Base-by-base conservation (phyloP, 2,888 invertebrate genomes). In the Scaptomyza flava region DNA sequence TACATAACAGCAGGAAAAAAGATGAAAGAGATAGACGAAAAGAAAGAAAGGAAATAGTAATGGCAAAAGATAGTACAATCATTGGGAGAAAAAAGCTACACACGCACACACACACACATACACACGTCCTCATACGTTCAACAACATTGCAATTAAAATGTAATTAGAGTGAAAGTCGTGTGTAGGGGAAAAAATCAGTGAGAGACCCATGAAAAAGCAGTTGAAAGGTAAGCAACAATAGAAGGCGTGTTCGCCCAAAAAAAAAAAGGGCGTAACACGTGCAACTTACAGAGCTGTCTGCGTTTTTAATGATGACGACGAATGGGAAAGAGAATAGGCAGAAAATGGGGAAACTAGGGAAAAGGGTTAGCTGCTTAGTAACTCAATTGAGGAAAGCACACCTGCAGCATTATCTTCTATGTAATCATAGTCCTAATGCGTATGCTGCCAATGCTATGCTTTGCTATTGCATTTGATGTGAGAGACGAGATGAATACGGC, bases 121-220 rank as follows among this genome's bases (percentile, higher is more conserved):
- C 61, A 70, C 14, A 27, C 31, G 45, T 17, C 20, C 41, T 34
- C 8, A 53, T 66, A 45, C 47, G 43, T 57, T 62, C 17, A 46
- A 53, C 45, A 61, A 63, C 47, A 58, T 60, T 68, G 77, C 85
- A 82, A 84, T 87, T 87, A 82, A 87, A 87, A 85, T 81, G 87
- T 73, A 82, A 87, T 82, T 87, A 84, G 79, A 68, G 72, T 58
- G 67, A 64, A 77, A 81, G 66, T 78, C 52, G 34, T 47, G 34
- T 45, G 38, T 47, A 42, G 30, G 23, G 8, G 11, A 47, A 20
- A 12, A 17, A 43, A 7, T 7, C 14, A 38, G 14, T 14, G 38
- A 33, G 12, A 20, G 30, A 50, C 33, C 17, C 20, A 34, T 34
- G n/a, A 50, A 34, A 31, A 12, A 17, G 23, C 5, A 27, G 8